Conservation (phyloP, 2,113 vertebrate species). For the Nesogale talazaci region DNA sequence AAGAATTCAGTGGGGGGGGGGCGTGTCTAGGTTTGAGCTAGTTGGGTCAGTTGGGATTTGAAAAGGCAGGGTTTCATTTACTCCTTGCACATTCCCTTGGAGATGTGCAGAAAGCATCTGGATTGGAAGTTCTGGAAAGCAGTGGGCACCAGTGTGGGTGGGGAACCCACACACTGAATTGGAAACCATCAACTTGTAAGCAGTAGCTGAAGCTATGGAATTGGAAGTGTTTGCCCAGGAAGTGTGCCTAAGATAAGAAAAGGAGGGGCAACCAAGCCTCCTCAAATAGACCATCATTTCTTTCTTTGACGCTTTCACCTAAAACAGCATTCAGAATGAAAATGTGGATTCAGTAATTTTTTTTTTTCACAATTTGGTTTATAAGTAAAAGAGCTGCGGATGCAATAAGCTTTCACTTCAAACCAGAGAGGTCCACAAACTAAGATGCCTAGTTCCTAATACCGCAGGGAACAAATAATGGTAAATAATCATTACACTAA, state of each 20-base stretch:
- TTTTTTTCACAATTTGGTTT: background rate
- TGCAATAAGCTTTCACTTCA: conserved; percentile 4
- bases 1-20: background rate
- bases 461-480: background rate
- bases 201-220: background rate
- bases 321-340: background rate
- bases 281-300: background rate
- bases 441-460: background rate
- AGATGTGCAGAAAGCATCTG: background rate
- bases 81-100: background rate
- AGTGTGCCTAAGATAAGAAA: background rate
- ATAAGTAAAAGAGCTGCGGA: background rate
- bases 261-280: background rate
- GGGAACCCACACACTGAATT: no score
- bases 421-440: conserved; percentile 1
- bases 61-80: background rate
- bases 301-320: background rate
- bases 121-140: background rate
- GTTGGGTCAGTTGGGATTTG: background rate
- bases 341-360: background rate
- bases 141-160: no score
- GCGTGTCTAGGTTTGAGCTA: background rate
- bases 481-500: conserved; percentile 13
- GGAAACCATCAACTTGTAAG: background rate
- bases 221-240: background rate